Evolutionary conservation across 2,888 invertebrate species (phyloP).

Genomic region (Endotricha flammealis): DNA sequence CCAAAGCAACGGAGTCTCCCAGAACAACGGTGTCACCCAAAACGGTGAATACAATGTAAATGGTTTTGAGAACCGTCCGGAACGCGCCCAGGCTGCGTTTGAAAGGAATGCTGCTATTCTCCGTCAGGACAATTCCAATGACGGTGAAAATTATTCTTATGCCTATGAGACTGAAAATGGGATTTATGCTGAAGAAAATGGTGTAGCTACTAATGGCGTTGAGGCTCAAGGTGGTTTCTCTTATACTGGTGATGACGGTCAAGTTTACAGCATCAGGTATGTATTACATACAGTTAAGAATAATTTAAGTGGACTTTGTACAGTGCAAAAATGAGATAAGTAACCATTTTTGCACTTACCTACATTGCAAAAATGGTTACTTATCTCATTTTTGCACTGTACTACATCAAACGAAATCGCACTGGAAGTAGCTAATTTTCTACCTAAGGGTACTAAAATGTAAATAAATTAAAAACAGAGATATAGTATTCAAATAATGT

Average conservation of each 20-base stretch:
- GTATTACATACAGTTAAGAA: background rate
- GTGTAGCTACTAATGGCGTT: conserved; percentile 63
- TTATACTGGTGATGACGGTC: conserved; percentile 67
- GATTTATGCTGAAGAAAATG: conserved; percentile 59
- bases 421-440: too few relatives aligned
- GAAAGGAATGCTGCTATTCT: conserved; percentile 64
- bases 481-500: too few relatives aligned
- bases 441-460: too few relatives aligned
- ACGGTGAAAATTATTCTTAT: conserved; percentile 59
- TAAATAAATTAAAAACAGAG: too few relatives aligned
- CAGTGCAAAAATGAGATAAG: too few relatives aligned
- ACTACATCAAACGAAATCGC: too few relatives aligned
- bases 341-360: too few relatives aligned
- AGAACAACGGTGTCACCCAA: too few relatives aligned
- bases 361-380: too few relatives aligned
- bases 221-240: conserved; percentile 62
- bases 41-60: conserved; percentile 24
- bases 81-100: conserved; percentile 53
- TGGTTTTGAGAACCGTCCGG: conserved; percentile 30
- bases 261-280: conserved; percentile 61
- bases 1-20: conserved; percentile 21
- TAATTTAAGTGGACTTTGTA: too few relatives aligned
- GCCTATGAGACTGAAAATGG: conserved; percentile 67
- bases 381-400: too few relatives aligned
- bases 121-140: conserved; percentile 54